Percentiles rank a stretch among this genome's conserved stretches.
These are phyloP conservation scores for Peromyscus nudipes DNA, from an alignment of 2,797 vertebrate species.

Conservation along the genomic window DNA sequence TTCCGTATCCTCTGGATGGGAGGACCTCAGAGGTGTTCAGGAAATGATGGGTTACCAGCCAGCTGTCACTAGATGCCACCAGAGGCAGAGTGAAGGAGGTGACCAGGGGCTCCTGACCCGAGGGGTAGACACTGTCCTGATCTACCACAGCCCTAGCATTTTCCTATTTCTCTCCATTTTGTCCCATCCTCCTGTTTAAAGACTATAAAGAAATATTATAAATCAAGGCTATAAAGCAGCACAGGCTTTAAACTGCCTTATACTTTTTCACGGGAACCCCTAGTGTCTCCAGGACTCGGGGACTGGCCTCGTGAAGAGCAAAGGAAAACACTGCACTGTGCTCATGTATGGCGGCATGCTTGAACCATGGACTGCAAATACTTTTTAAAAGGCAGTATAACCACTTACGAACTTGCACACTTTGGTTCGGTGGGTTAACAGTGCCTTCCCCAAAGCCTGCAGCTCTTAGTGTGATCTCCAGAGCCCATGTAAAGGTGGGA, in stretches of 20 bases:
- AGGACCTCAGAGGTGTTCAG: neutral
- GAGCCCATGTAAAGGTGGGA: neutral
- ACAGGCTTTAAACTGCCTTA: neutral
- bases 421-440: neutral
- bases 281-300: neutral
- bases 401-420: neutral
- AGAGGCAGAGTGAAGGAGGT: neutral
- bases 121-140: neutral
- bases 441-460: neutral
- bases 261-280: neutral
- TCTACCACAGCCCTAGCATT: neutral
- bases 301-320: neutral
- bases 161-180: neutral
- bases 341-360: neutral
- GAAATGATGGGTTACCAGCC: neutral
- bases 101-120: neutral
- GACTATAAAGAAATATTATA: neutral
- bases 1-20: neutral
- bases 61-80: neutral
- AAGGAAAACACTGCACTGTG: neutral
- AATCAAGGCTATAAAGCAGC: neutral
- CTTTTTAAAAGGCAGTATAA: constrained; percentile 2
- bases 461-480: neutral
- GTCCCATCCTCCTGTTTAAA: neutral
- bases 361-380: neutral